A percentile compares a stretch with the other conserved stretches of the same genome.
phyloP scores from a whole-genome alignment of 1,140 invertebrate genomes.

The Temnothorax nylanderi region DNA sequence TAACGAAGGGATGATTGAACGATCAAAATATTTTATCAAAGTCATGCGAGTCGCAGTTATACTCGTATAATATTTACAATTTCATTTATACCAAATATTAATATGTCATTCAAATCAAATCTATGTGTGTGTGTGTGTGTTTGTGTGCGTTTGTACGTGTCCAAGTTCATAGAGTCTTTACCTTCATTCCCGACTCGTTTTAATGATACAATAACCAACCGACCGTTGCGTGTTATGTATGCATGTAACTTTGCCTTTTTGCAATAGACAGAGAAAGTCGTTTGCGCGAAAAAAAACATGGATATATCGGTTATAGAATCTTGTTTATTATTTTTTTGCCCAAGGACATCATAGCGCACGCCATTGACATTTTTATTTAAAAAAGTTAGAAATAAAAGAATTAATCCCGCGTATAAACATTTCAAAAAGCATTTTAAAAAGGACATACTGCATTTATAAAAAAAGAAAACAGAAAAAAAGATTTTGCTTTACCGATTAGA shows the following conservation, averaged over 20 bases:
- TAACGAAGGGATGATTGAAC: conserved; percentile 2
- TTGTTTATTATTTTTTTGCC: not conserved
- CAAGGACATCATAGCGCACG: not conserved
- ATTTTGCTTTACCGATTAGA: not conserved
- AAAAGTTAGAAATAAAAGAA: not conserved
- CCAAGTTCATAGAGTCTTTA: not conserved
- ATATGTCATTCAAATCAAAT: not conserved
- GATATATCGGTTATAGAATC: not conserved
- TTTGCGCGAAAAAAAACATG: not conserved
- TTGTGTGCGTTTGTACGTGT: not conserved
- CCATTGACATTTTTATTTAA: not conserved
- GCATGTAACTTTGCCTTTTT: not conserved
- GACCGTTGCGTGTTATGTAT: not conserved
- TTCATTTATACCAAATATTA: not conserved
- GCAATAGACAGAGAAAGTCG: not conserved
- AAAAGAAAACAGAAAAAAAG: not conserved
- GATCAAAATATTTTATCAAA: conserved; percentile 20
- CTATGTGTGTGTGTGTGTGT: not conserved
- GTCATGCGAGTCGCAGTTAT: not conserved
- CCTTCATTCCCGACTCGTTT: not conserved
- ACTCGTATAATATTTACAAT: not conserved
- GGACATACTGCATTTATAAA: not conserved
- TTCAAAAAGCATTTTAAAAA: not conserved
- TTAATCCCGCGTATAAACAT: not conserved
- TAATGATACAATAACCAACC: not conserved